A percentile compares a stretch with the other conserved stretches of the same genome.
Conservation (phyloP, 1,140 invertebrate species). For the Drepana arcuata region DNA sequence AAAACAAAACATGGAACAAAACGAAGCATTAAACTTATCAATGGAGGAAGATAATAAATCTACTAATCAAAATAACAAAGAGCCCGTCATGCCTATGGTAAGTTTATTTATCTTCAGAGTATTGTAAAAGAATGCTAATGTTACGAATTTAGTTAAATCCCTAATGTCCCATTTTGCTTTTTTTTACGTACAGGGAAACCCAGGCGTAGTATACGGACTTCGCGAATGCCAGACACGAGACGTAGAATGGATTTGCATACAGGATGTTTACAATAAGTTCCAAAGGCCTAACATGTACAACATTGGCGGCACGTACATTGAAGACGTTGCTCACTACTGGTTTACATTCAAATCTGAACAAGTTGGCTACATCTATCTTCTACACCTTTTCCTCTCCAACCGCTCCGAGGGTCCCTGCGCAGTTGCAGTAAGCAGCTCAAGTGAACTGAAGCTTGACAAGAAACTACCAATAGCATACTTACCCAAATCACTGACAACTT, state of each 20-base stretch:
- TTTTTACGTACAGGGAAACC: conserved; percentile 22
- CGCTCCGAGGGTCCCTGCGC: conserved; percentile 24
- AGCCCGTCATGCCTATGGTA: too few relatives aligned
- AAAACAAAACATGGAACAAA: too few relatives aligned
- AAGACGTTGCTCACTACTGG: conserved; percentile 41
- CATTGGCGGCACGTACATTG: conserved; percentile 47
- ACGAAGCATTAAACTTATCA: too few relatives aligned
- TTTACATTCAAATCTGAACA: conserved; percentile 42
- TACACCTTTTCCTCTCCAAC: conserved; percentile 45
- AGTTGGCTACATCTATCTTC: conserved; percentile 33
- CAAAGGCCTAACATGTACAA: conserved; percentile 51
- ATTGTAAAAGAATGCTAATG: too few relatives aligned
- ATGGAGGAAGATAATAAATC: too few relatives aligned
- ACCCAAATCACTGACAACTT: not conserved
- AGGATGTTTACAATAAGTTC: conserved; percentile 46
- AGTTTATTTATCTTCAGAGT: too few relatives aligned
- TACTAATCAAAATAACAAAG: too few relatives aligned
- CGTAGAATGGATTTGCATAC: conserved; percentile 42
- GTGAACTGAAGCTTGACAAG: conserved; percentile 29
- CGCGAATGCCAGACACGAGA: conserved; percentile 32
- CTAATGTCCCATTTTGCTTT: conserved; percentile 4
- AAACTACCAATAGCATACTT: conserved; percentile 29
- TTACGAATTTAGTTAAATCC: too few relatives aligned
- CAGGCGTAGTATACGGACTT: conserved; percentile 26
- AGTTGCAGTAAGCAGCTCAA: conserved; percentile 26